Base-by-base conservation (phyloP, 2,113 vertebrate genomes). In the Pavo muticus region DNA sequence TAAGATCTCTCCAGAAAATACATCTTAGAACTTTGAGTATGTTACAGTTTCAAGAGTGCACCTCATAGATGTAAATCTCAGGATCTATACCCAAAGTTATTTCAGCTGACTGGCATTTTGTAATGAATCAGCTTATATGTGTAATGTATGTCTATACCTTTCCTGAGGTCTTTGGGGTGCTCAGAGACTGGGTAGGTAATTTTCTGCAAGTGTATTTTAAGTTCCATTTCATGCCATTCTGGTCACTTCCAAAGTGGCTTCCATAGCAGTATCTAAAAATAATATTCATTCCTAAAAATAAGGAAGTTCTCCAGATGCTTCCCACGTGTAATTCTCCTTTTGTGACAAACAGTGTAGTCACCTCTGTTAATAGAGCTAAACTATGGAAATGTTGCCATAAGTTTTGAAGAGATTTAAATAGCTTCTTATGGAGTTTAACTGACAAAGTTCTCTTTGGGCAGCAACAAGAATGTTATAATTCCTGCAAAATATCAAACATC, bases 181-280 rank as follows among this genome's bases (percentile, higher is more conserved):
- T 83, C 59, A 64, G 11, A 32, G 39, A 44, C 25, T 50, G 88
- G 90, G 76, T 30, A 92, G 72, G 68, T 63, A 82, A 63, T 88
- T 89, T 71, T 92, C 54, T 87, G 44, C 54, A 50, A 42, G 47
- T 7, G 0, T 81, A 84, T 95, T 95, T 96, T 77, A 74, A 85
- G 71, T 83, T 56, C 10, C 69, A 5, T 30, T 24, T 86, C 91
- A 86, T 30, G 20, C 50, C 21, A 67, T 73, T 89, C 68, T 76
- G 54, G 61, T 89, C 64, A 45, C 11, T 9, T 68, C 94, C 85
- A 68, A 95, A 93, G 79, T 69, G 80, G 93, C 79, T 95, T 91
- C 95, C 91, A 94, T 95, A 83, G 94, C 82, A 94, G 95, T 87
- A 84, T 32, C 85, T 93, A 88, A 91, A 97, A 95, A 93, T 93